These are phyloP conservation scores for Ernsta delagoae DNA, from an alignment of 2,888 invertebrate species.

Conservation along the genomic window DNA sequence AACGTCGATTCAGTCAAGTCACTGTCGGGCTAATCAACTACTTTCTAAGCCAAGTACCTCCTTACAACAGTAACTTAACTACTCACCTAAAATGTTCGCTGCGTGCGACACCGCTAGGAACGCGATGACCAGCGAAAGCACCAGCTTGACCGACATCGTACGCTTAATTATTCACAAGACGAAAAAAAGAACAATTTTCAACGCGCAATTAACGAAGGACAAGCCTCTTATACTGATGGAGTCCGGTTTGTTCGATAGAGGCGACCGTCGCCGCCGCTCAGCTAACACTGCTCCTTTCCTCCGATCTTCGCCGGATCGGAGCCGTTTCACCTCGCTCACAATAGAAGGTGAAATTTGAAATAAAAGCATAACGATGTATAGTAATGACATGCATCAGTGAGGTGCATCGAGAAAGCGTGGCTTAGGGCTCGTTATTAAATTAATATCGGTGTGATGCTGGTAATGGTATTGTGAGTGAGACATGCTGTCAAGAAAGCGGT, in stretches of 20 bases:
- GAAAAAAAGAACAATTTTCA: constrained; percentile 53
- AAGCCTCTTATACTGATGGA: constrained; percentile 41
- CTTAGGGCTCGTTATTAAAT: constrained; percentile 19
- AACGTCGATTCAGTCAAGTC: constrained; percentile 25
- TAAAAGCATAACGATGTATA: constrained; percentile 76
- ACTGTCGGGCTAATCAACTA: constrained; percentile 38
- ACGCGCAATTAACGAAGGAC: constrained; percentile 52
- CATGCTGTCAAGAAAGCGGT: constrained; percentile 10
- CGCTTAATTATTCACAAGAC: constrained; percentile 24
- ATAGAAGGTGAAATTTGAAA: constrained; percentile 84
- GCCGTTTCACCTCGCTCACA: constrained; percentile 80
- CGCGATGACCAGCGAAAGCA: constrained; percentile 63
- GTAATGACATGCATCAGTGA: constrained; percentile 75
- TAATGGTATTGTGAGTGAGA: background rate
- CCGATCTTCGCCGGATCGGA: constrained; percentile 58
- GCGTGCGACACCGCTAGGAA: constrained; percentile 60
- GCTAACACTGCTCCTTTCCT: constrained; percentile 76
- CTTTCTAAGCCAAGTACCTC: constrained; percentile 49
- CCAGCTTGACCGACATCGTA: constrained; percentile 70
- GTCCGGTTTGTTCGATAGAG: constrained; percentile 56
- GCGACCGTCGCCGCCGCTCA: constrained; percentile 71
- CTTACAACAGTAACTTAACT: constrained; percentile 42
- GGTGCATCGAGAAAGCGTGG: constrained; percentile 75
- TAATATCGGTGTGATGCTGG: constrained; percentile 20
- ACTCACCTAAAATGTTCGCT: constrained; percentile 80